Evolutionary conservation across 2,888 invertebrate species (phyloP), one percentile per base, ranked within the genome.

Genomic region (Caenorhabditis drosophilae): DNA sequence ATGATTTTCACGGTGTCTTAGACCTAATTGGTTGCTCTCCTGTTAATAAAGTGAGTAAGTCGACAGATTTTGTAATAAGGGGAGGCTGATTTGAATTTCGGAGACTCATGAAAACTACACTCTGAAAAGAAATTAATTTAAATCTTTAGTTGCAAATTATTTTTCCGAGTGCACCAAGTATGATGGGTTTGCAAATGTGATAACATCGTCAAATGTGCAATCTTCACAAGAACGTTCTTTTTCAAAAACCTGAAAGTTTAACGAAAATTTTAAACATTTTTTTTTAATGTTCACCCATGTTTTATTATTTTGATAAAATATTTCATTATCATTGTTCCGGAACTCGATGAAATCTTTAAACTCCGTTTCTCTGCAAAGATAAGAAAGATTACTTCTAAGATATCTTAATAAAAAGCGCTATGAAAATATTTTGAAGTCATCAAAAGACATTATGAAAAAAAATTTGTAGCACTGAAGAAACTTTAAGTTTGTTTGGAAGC

Each of bases 271-370:
- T n/a, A n/a, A n/a, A n/a, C n/a, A n/a, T n/a, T n/a, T n/a, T n/a
- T n/a, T n/a, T n/a, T n/a, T 18, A 2, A 18, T 15, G 4, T 6
- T 47, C 25, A 70, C 70, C 66, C 67, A 73, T 31, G 70, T 60
- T 38, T 73, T 73, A 46, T 70, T 73, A 52, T 73, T 73, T 45
- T 48, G 34, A 34, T 68, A 70, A 45, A 51, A 57, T 15, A 75
- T 56, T 50, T 46, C 46, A 15, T 63, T 71, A 55, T 67, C 68
- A 45, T 70, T 59, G 22, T 75, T 56, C 46, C 61, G 49, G 59
- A 63, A 75, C 44, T 70, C 57, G 23, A 72, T 61, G n/a, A 54
- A 61, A 35, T 75, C 71, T 57, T 75, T 75, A 68, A 72, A 73
- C 58, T 75, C 75, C 45, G 71, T 69, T 40, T 75, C 75, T 20